Percentiles rank a stretch among this genome's conserved stretches.
These are phyloP conservation scores for Synodontis membranacea DNA, from an alignment of 2,113 vertebrate species.

Conservation along the genomic window DNA sequence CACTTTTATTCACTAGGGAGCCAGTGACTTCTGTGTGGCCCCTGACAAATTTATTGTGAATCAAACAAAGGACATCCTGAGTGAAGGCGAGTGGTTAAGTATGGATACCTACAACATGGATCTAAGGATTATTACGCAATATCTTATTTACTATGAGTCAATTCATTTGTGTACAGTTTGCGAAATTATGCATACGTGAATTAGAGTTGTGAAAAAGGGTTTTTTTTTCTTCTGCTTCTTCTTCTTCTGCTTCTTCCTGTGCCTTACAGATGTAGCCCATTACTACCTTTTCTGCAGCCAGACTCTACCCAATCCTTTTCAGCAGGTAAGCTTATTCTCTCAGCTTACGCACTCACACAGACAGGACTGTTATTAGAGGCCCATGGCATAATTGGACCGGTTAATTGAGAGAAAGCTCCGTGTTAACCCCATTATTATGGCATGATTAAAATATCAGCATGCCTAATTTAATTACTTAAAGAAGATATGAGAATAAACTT, in stretches of 20 bases:
- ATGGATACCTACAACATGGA: background rate
- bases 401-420: conserved; percentile 48
- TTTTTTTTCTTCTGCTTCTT: too few relatives aligned
- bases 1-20: conserved; percentile 74
- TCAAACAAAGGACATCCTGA: conserved; percentile 78
- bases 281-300: conserved; percentile 95
- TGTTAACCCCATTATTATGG: conserved; percentile 46
- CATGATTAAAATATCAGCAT: conserved; percentile 41
- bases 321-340: conserved; percentile 79
- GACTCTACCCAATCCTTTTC: conserved; percentile 87
- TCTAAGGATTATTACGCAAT: background rate
- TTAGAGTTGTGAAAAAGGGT: background rate
- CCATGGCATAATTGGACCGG: conserved; percentile 42
- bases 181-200: background rate
- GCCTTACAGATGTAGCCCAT: conserved; percentile 79
- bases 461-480: conserved; percentile 60
- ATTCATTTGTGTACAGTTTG: background rate
- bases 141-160: background rate
- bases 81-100: conserved; percentile 71
- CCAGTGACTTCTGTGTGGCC: conserved; percentile 92
- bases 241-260: conserved; percentile 27
- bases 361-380: conserved; percentile 26
- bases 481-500: conserved; percentile 60
- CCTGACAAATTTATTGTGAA: conserved; percentile 91
- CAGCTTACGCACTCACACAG: conserved; percentile 10